These are phyloP conservation scores for Volucella bombylans DNA, from an alignment of 2,888 invertebrate species.

Conservation along the genomic window DNA sequence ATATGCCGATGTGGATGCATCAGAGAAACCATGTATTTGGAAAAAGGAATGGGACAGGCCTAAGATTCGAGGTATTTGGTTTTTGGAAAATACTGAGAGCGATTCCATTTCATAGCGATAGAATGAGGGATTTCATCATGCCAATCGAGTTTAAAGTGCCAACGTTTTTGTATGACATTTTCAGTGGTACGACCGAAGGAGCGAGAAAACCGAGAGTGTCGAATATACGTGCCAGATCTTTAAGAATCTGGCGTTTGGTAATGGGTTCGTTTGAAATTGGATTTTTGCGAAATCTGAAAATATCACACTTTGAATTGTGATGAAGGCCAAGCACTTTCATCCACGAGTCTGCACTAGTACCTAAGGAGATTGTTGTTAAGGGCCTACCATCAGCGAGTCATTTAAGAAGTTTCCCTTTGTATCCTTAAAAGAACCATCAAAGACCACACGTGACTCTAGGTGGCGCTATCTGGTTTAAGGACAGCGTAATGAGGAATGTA, in stretches of 20 bases:
- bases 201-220: constrained; percentile 11
- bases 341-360: too few relatives aligned
- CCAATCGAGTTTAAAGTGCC: not conserved
- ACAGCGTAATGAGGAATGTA: too few relatives aligned
- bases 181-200: constrained; percentile 9
- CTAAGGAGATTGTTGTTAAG: too few relatives aligned
- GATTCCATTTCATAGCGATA: not conserved
- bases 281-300: too few relatives aligned
- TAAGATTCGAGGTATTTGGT: not conserved
- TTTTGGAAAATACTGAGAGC: not conserved
- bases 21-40: constrained; percentile 31
- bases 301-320: too few relatives aligned
- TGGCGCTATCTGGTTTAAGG: too few relatives aligned
- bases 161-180: constrained; percentile 1
- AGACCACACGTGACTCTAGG: too few relatives aligned
- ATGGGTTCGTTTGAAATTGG: constrained; percentile 5
- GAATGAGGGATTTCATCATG: not conserved
- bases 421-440: too few relatives aligned
- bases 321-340: too few relatives aligned
- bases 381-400: too few relatives aligned
- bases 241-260: not conserved
- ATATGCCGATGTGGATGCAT: too few relatives aligned
- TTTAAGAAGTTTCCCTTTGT: too few relatives aligned
- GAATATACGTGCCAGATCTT: constrained; percentile 2
- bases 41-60: not conserved